phyloP scores from a whole-genome alignment of 2,888 invertebrate species.

The Lobophora halterata region DNA sequence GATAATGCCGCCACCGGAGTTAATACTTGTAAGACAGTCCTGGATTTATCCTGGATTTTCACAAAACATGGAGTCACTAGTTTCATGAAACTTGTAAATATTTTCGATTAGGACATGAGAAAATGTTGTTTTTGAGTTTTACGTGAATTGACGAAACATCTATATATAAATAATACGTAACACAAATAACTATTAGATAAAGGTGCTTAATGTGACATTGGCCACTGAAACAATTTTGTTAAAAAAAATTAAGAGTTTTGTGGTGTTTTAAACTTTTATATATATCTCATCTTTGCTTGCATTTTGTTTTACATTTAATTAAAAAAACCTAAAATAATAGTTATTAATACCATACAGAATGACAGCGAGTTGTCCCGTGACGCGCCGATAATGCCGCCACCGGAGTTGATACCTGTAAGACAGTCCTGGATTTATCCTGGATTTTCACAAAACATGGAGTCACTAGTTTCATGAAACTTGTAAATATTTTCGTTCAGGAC shows the following conservation, averaged over 20 bases:
- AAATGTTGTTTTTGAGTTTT: too few relatives aligned
- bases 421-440: too few relatives aligned
- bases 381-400: conserved; percentile 43
- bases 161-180: too few relatives aligned
- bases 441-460: conserved; percentile 31
- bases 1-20: conserved; percentile 44
- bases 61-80: conserved; percentile 37
- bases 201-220: too few relatives aligned
- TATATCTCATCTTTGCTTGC: not conserved
- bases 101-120: too few relatives aligned
- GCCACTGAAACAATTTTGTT: too few relatives aligned
- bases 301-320: not conserved
- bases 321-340: conserved; percentile 2
- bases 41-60: conserved; percentile 30
- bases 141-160: too few relatives aligned
- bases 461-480: conserved; percentile 39
- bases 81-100: conserved; percentile 34
- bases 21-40: conserved; percentile 50
- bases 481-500: conserved; percentile 37
- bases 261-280: too few relatives aligned
- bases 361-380: conserved; percentile 36
- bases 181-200: too few relatives aligned
- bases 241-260: too few relatives aligned
- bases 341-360: conserved; percentile 22
- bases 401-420: conserved; percentile 51